Percentiles rank a stretch among this genome's conserved stretches.
Evolutionary conservation across 2,797 vertebrate genomes (phyloP).

Genomic region (Hyperoplus lanceolatus): DNA sequence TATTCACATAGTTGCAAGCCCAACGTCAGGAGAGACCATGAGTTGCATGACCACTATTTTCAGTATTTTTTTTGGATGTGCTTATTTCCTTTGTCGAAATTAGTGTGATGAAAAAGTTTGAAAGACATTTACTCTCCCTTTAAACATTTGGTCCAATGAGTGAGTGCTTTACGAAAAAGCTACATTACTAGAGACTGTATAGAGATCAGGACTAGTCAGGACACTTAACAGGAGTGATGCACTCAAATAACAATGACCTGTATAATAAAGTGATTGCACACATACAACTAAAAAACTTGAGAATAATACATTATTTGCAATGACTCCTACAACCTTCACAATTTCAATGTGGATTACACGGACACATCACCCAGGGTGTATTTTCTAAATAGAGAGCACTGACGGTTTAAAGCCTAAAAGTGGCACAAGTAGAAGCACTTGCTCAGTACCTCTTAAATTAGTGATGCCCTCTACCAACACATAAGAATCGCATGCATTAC

Average conservation of each 20-base stretch:
- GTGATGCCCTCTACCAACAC: constrained; percentile 55
- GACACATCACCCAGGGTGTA: neutral
- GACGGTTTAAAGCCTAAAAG: constrained; percentile 48
- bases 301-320: neutral
- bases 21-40: constrained; percentile 50
- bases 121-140: constrained; percentile 32
- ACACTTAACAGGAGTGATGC: neutral
- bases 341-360: constrained; percentile 18
- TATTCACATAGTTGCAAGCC: constrained; percentile 62
- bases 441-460: constrained; percentile 65
- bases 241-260: neutral
- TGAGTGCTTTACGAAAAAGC: too few relatives aligned
- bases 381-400: constrained; percentile 34
- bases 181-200: neutral
- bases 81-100: constrained; percentile 46
- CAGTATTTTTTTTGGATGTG: constrained; percentile 47
- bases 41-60: constrained; percentile 52
- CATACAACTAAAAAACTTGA: constrained; percentile 12
- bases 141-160: neutral
- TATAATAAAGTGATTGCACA: constrained; percentile 4
- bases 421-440: constrained; percentile 68
- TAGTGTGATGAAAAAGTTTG: constrained; percentile 37
- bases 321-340: constrained; percentile 1
- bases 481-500: constrained; percentile 34
- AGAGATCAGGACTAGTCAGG: neutral